These are phyloP conservation scores for Gastracanthus pulcherrimus DNA, from an alignment of 2,888 invertebrate genomes.

Conservation along the genomic window DNA sequence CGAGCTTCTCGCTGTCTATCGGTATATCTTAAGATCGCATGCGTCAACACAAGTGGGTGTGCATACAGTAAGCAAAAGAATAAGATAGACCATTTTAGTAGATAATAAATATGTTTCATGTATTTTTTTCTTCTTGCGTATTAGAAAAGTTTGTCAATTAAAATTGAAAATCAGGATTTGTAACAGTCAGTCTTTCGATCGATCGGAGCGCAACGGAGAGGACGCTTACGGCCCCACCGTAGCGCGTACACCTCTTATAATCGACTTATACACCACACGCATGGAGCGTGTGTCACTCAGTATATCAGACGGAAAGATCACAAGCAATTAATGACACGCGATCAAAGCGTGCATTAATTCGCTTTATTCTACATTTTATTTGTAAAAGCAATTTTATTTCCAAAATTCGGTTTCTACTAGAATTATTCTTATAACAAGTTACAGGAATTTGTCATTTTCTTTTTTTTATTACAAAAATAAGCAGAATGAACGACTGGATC, in stretches of 20 bases:
- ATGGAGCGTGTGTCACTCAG: neutral
- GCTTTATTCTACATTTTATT: too few species aligned
- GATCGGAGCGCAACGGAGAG: neutral
- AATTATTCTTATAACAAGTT: too few species aligned
- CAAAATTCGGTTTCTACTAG: too few species aligned
- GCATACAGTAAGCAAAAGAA: neutral
- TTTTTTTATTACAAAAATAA: too few species aligned
- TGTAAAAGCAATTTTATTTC: neutral
- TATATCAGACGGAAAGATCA: neutral
- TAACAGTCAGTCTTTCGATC: neutral
- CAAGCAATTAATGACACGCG: neutral
- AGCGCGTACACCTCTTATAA: neutral
- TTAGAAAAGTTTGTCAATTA: too few species aligned
- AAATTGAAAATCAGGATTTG: too few species aligned
- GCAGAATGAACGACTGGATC: neutral
- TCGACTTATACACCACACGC: neutral
- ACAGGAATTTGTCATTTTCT: too few species aligned
- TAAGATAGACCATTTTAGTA: neutral
- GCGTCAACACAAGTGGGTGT: slow-evolving; percentile 39
- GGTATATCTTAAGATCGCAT: slow-evolving; percentile 22
- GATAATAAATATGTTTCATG: neutral
- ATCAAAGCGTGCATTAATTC: neutral
- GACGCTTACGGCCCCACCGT: neutral
- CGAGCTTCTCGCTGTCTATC: slow-evolving; percentile 41
- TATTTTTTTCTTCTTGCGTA: too few species aligned